Conservation (phyloP, 2,888 invertebrate genomes). For the Acanthosepion lycidas region DNA sequence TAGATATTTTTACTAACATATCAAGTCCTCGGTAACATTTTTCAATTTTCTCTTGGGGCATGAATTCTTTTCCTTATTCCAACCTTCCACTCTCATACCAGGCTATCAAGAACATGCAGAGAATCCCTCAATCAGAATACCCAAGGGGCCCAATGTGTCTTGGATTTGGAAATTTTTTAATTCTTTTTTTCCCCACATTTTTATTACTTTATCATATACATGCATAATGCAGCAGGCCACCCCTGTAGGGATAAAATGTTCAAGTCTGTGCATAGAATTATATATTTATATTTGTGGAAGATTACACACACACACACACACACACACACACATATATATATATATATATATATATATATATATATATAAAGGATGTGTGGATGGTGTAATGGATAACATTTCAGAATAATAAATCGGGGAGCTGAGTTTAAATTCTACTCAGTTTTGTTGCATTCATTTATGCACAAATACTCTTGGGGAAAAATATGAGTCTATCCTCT, state of each 20-base stretch:
- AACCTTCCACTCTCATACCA: neutral
- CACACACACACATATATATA: neutral
- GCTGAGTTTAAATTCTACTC: too few relatives aligned
- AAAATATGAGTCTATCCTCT: too few relatives aligned
- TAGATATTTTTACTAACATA: constrained; percentile 33
- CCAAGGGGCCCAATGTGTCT: neutral
- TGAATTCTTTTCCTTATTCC: neutral
- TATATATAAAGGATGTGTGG: neutral
- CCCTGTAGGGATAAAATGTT: constrained; percentile 33
- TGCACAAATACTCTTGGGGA: too few relatives aligned
- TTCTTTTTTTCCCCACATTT: neutral
- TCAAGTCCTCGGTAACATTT: neutral
- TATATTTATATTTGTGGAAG: neutral
- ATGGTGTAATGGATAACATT: too few relatives aligned
- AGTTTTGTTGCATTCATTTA: too few relatives aligned
- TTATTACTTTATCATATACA: neutral
- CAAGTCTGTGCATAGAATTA: neutral
- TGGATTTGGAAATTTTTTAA: neutral
- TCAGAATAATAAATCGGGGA: too few relatives aligned
- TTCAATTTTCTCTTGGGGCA: neutral
- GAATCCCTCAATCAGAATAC: neutral
- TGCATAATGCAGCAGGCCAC: constrained; percentile 23
- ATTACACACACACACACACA: neutral
- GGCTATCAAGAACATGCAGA: neutral
- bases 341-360: neutral